phyloP scores from a whole-genome alignment of 2,888 invertebrate genomes.

The Anoplius nigerrimus region DNA sequence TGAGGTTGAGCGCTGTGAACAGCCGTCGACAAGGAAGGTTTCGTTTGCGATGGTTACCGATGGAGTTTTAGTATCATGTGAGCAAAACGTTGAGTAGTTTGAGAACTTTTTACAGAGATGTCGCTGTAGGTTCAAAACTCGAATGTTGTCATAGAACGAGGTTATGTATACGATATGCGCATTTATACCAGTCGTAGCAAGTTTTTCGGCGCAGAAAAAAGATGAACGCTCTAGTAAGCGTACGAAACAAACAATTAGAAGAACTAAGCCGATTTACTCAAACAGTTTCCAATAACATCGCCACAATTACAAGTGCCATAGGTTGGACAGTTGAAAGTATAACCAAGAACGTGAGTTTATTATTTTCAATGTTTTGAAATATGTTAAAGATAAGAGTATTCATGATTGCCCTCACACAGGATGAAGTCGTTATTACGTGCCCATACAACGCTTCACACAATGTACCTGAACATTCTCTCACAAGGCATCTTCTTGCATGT shows the following conservation, averaged over 20 bases:
- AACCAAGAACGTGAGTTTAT: constrained; percentile 48
- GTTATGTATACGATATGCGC: too few species aligned
- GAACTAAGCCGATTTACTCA: constrained; percentile 52
- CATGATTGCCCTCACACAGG: constrained; percentile 43
- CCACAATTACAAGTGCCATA: constrained; percentile 42
- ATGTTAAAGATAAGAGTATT: background rate
- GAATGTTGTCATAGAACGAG: too few species aligned
- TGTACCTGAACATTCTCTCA: constrained; percentile 71
- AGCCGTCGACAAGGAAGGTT: too few species aligned
- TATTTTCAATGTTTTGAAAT: background rate
- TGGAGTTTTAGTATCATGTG: too few species aligned
- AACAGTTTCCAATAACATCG: constrained; percentile 45
- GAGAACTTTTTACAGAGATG: too few species aligned
- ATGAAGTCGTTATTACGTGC: constrained; percentile 70
- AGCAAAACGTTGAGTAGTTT: too few species aligned
- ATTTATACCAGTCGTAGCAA: too few species aligned
- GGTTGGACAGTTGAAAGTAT: constrained; percentile 58
- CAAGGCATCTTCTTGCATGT: constrained; percentile 75
- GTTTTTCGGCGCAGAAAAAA: background rate
- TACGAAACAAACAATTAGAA: constrained; percentile 42
- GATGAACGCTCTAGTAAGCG: background rate
- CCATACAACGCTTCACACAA: constrained; percentile 75
- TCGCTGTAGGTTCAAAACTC: too few species aligned
- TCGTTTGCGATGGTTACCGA: too few species aligned
- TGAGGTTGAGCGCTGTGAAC: too few species aligned